Evolutionary conservation across 2,113 vertebrate species (phyloP).

Genomic region (Entelurus aequoreus): DNA sequence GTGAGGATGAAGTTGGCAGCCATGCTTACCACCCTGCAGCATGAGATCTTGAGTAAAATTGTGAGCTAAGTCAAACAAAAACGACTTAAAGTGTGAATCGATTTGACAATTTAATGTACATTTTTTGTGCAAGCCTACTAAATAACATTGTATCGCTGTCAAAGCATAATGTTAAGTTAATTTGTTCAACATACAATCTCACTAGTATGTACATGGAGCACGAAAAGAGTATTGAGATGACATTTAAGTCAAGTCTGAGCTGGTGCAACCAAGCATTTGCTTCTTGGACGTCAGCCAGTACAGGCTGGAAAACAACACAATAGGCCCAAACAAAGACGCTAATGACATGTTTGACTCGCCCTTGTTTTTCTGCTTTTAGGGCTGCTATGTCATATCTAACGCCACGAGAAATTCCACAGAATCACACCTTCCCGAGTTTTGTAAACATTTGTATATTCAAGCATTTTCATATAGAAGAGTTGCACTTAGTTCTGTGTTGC

Average conservation of each 20-base stretch:
- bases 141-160: background rate
- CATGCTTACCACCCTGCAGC: too few species aligned
- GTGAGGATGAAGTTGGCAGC: too few species aligned
- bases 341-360: conserved; percentile 5
- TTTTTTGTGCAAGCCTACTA: too few species aligned
- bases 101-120: too few species aligned
- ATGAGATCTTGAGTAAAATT: too few species aligned
- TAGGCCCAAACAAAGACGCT: conserved; percentile 20
- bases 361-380: background rate
- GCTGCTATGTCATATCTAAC: background rate
- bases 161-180: background rate
- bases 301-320: conserved; percentile 24
- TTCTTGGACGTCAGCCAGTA: conserved; percentile 16
- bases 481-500: background rate
- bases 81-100: too few species aligned
- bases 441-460: too few species aligned
- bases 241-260: conserved; percentile 16
- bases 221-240: conserved; percentile 1
- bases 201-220: conserved; percentile 2
- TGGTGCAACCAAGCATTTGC: conserved; percentile 15
- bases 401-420: background rate
- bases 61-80: too few species aligned
- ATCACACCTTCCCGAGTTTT: background rate
- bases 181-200: background rate
- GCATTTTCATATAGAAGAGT: background rate